phyloP scores from a whole-genome alignment of 2,797 vertebrate species.

The Sebastes iracundus region DNA sequence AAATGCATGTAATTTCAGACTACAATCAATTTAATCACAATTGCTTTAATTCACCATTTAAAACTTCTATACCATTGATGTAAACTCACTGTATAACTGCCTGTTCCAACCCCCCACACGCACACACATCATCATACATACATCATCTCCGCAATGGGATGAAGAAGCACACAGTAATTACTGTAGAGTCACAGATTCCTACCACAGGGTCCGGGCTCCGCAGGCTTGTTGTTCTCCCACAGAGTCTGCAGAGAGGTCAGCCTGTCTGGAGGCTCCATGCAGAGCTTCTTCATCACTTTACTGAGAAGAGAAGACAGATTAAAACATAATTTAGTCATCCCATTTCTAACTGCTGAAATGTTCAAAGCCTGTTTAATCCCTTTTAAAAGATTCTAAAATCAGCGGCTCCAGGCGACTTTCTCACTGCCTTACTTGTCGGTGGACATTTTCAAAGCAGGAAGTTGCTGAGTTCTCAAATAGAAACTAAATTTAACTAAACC shows the following conservation, averaged over 20 bases:
- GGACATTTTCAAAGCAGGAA: not conserved
- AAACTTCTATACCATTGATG: not conserved
- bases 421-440: not conserved
- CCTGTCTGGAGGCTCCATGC: slow-evolving; percentile 92
- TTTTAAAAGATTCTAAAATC: not conserved
- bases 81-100: not conserved
- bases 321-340: not conserved
- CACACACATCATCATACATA: slow-evolving; percentile 1
- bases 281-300: slow-evolving; percentile 95
- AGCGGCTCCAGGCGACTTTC: not conserved
- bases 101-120: not conserved
- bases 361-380: not conserved
- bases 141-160: not conserved
- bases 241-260: slow-evolving; percentile 87
- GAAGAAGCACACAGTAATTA: not conserved
- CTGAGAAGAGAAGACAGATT: slow-evolving; percentile 69
- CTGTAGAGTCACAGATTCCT: slow-evolving; percentile 40
- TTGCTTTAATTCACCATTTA: not conserved
- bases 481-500: not conserved
- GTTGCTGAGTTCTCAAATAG: not conserved
- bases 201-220: slow-evolving; percentile 96
- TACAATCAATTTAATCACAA: not conserved
- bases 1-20: not conserved
- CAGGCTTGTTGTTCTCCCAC: slow-evolving; percentile 93
- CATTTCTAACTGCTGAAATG: not conserved